Evolutionary conservation across 2,113 vertebrate species (phyloP).

Genomic region (Entosphenus tridentatus): DNA sequence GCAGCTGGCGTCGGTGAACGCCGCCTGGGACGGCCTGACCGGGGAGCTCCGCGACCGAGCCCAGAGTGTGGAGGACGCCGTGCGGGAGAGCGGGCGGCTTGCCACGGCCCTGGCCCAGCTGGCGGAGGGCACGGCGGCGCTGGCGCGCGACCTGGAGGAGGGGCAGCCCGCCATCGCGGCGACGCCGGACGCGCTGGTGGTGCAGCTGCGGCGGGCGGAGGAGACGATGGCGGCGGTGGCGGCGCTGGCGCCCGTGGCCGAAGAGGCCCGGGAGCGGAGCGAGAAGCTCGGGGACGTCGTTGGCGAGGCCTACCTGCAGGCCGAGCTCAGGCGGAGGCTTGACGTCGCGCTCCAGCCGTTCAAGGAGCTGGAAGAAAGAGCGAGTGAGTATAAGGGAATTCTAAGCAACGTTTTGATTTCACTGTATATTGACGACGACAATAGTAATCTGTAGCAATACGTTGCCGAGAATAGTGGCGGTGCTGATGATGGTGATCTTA

Average conservation of each 20-base stretch:
- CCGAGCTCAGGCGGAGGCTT: slow-evolving; percentile 68
- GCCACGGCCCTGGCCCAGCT: slow-evolving; percentile 48
- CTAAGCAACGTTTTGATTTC: too few relatives aligned
- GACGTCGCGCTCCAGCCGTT: slow-evolving; percentile 54
- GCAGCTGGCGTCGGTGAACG: slow-evolving; percentile 46
- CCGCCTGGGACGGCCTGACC: slow-evolving; percentile 57
- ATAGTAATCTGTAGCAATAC: too few relatives aligned
- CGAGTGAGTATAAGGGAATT: slow-evolving; percentile 29
- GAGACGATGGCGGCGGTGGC: slow-evolving; percentile 77
- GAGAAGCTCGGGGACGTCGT: slow-evolving; percentile 54
- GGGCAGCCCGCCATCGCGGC: slow-evolving; percentile 49
- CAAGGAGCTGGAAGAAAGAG: slow-evolving; percentile 61
- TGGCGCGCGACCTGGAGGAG: slow-evolving; percentile 39
- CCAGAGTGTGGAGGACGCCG: slow-evolving; percentile 56
- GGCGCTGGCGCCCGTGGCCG: slow-evolving; percentile 44
- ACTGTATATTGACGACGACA: too few relatives aligned
- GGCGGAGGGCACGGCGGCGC: slow-evolving; percentile 37
- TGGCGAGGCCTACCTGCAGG: slow-evolving; percentile 71
- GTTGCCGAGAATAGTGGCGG: too few relatives aligned
- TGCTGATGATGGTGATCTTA: too few relatives aligned
- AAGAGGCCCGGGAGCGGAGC: slow-evolving; percentile 48
- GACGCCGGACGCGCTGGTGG: slow-evolving; percentile 59
- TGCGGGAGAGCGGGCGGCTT: slow-evolving; percentile 59
- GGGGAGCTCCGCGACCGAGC: slow-evolving; percentile 46
- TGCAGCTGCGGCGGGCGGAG: slow-evolving; percentile 33